A percentile compares a stretch with the other conserved stretches of the same genome.
These are phyloP conservation scores for Anoura caudifer DNA, from an alignment of 2,113 vertebrate genomes.

Conservation along the genomic window DNA sequence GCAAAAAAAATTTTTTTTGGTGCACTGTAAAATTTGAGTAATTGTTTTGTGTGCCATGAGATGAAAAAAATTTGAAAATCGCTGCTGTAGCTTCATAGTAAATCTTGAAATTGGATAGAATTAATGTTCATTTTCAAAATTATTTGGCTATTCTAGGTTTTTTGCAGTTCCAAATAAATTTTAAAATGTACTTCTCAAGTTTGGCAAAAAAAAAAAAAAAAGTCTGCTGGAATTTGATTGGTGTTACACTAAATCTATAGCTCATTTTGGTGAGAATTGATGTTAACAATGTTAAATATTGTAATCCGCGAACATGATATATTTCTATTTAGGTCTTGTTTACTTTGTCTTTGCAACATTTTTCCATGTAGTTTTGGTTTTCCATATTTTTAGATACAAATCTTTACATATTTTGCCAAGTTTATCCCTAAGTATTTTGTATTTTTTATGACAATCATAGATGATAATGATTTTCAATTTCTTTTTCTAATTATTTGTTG, in stretches of 20 bases:
- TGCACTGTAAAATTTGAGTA: no score
- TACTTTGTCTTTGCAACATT: not conserved
- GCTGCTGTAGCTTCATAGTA: not conserved
- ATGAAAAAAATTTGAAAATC: not conserved
- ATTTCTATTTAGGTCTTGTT: constrained; percentile 4
- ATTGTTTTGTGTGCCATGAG: not conserved
- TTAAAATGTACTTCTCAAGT: not conserved
- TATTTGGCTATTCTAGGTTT: not conserved
- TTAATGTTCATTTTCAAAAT: constrained; percentile 1
- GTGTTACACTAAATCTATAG: not conserved
- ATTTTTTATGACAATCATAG: not conserved
- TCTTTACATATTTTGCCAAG: not conserved
- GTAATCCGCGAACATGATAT: not conserved
- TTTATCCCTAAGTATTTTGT: not conserved
- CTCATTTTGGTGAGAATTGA: constrained; percentile 10
- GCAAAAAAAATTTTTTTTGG: not conserved
- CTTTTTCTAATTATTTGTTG: not conserved
- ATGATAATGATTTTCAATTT: not conserved
- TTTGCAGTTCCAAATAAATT: not conserved
- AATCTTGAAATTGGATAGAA: not conserved
- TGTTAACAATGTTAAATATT: not conserved
- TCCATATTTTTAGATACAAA: not conserved
- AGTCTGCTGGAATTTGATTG: not conserved
- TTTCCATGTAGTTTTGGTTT: constrained; percentile 3
- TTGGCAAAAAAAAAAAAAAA: not conserved